A percentile compares a stretch with the other conserved stretches of the same genome.
phyloP scores from a whole-genome alignment of 2,888 invertebrate species.

The Exephanes ischioxanthus region DNA sequence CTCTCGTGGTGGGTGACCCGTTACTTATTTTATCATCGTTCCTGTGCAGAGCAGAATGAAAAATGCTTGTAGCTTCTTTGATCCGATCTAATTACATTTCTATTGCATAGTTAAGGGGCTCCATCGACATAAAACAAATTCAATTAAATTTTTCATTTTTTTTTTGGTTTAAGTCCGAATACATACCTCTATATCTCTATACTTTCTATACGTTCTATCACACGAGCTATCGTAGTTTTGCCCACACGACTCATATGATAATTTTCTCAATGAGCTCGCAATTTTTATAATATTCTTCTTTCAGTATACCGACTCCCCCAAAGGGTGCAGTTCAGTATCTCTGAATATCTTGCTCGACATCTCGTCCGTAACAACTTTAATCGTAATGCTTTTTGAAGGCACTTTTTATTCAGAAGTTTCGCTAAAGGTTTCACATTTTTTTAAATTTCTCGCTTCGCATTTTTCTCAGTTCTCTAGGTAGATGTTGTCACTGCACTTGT shows the following conservation, averaged over 20 bases:
- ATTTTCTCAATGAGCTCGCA: background rate
- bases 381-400: background rate
- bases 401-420: background rate
- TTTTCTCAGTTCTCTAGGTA: background rate
- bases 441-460: background rate
- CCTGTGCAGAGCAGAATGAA: background rate
- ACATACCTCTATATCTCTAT: background rate
- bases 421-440: background rate
- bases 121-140: too few species aligned
- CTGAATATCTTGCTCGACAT: too few species aligned
- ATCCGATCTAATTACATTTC: background rate
- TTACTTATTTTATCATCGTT: constrained; percentile 1
- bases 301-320: too few species aligned
- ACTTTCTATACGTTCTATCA: background rate
- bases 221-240: too few species aligned
- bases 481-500: background rate
- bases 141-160: too few species aligned
- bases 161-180: too few species aligned
- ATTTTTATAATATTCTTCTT: too few species aligned
- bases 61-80: background rate
- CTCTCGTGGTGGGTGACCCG: constrained; percentile 13
- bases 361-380: too few species aligned
- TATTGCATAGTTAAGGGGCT: background rate
- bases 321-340: too few species aligned
- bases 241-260: too few species aligned